phyloP scores from a whole-genome alignment of 92 coral and sea anemone species.

The Porites lobata region DNA sequence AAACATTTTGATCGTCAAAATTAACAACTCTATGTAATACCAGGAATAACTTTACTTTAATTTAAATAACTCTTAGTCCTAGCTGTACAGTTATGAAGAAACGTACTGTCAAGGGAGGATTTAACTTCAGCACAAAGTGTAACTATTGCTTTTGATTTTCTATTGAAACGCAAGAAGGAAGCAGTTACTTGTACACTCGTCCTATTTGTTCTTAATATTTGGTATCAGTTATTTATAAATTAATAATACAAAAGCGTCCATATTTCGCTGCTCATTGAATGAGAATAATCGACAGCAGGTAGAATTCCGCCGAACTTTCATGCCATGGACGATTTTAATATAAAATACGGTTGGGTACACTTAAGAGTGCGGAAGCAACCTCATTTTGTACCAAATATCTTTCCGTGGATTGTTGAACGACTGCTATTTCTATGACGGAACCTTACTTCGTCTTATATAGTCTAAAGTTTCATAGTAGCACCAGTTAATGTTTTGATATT shows the following conservation, averaged over 20 bases:
- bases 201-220: not conserved
- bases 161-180: not conserved
- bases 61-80: not conserved
- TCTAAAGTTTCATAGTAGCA: too few relatives aligned
- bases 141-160: not conserved
- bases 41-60: not conserved
- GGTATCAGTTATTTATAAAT: not conserved
- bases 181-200: not conserved
- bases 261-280: not conserved
- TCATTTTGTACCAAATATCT: too few relatives aligned
- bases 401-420: too few relatives aligned
- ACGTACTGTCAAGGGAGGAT: not conserved
- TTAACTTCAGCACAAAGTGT: not conserved
- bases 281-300: constrained; percentile 6
- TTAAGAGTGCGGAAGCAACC: not conserved
- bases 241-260: constrained; percentile 35
- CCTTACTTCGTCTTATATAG: too few relatives aligned
- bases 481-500: too few relatives aligned
- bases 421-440: too few relatives aligned
- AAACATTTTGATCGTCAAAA: not conserved
- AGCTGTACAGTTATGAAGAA: not conserved
- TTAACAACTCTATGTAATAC: not conserved
- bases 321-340: not conserved
- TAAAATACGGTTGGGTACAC: not conserved
- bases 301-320: not conserved